Base-by-base conservation (phyloP, 2,113 vertebrate species). In the Clarias gariepinus region DNA sequence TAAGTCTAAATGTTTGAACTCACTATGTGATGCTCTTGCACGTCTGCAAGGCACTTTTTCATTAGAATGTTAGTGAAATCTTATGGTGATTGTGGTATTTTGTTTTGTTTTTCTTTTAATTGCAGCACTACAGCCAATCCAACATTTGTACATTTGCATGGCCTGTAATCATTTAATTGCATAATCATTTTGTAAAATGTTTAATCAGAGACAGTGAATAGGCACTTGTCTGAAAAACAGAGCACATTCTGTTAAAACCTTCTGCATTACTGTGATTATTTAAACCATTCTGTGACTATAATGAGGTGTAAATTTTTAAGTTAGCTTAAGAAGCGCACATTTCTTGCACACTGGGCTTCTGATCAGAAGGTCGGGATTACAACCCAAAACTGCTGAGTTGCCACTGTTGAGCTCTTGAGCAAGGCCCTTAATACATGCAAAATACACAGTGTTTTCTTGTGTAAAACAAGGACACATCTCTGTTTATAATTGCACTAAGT, bases 201-300 rank as follows among this genome's bases (percentile, higher is more conserved):
- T 64, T 78, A 33, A 85, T 85, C 74, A 47, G 3, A 78, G 36
- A 53, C 18, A n/a, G 71, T 52, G 55, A 76, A 76, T 55, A n/a
- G 41, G 55, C 53, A 21, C 4, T 61, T 85, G 74, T 28, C 53
- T 28, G 9, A 55, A 69, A 53, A 21, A 57, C 63, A 76, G 4
- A 30, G n/a, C 18, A 73, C 13, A 47, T 12, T 76, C 9, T 61
- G 23, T 53, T 19, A 61, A 53, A 4, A 47, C 30, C 74, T 3
- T 18, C 19, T 57, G 53, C 30, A 78, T 77, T 55, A 23, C 60
- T 68, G 61, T 60, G 21, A 36, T 41, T 41, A 61, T 76, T 83
- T 3, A 76, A 15, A 6, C 47, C 33, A 52, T 84, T 84, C 36
- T 47, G 36, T 19, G 23, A 52, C 61, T 18, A 11, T 52, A 25